Evolutionary conservation across 92 coral and sea anemone species (phyloP), one percentile per base, ranked within the genome.

Genomic region (Zoanthus solanderi): DNA sequence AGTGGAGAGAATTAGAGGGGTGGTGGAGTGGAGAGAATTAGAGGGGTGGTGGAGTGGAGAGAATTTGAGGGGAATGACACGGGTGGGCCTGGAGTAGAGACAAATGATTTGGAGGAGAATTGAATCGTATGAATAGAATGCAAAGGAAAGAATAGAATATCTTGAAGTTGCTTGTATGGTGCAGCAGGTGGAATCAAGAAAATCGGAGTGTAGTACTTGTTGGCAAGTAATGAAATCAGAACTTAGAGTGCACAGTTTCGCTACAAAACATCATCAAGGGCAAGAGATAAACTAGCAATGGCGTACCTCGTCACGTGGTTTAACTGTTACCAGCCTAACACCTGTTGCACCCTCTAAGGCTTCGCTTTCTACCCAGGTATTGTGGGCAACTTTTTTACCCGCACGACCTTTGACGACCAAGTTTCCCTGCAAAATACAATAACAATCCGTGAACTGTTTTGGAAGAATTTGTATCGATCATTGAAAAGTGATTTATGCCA

Each of bases 311-410:
- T 77, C 91, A 84, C 88, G 96, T 81, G 98, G 96, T 65, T 83
- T 91, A 48, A 95, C 96, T 58, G 94, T 78, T 16, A 95, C 93
- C 56, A 95, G 84, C 29, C 91, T 92, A n/a, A 95, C 96, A 42
- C 96, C 98, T 6, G 96, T 92, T 13, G 65, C 85, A 30, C 75
- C 61, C 2, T 71, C 74, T 10, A 68, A 6, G 45, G 37, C 30
- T 11, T 66, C 75, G 4, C 75, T 81, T n/a, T 81, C 85, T 44
- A 81, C 10, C 85, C 85, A 81, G 50, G 85, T 81, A 56, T 81
- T 81, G 14, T 7, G 85, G 37, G 72, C 85, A 5, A 81, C 75
- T 46, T 68, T 81, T 57, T 50, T 81, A 34, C 85, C 75, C 14
- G 75, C 6, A 6, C 85, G 61, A 71, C 85, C 85, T 68, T 28